These are phyloP conservation scores for Helicoverpa zea DNA, from an alignment of 1,140 invertebrate genomes.

Conservation along the genomic window DNA sequence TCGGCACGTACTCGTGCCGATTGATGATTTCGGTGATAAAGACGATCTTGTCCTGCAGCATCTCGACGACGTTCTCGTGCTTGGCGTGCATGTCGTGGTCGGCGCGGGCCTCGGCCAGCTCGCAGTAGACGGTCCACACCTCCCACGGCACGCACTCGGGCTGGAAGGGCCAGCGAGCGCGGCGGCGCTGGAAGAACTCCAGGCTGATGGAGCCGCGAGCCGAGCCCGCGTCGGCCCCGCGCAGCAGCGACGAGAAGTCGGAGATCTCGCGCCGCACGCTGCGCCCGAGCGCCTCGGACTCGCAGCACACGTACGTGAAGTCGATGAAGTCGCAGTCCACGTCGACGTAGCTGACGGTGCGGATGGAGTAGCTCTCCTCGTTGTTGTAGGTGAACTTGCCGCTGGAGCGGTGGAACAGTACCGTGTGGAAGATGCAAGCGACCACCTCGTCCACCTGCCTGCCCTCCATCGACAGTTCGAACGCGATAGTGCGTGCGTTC, in stretches of 20 bases:
- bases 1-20: slow-evolving; percentile 97
- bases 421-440: slow-evolving; percentile 97
- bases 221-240: slow-evolving; percentile 90
- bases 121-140: slow-evolving; percentile 97
- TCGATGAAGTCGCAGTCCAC: slow-evolving; percentile 99
- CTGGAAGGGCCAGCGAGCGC: slow-evolving; percentile 95
- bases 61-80: slow-evolving; percentile 96
- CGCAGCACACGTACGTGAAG: slow-evolving; percentile 98
- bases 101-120: slow-evolving; percentile 94
- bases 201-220: slow-evolving; percentile 94
- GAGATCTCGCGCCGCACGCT: slow-evolving; percentile 94
- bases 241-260: slow-evolving; percentile 94
- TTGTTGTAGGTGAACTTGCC: slow-evolving; percentile 98
- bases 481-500: slow-evolving; percentile 96
- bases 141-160: slow-evolving; percentile 98
- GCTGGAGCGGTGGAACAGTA: slow-evolving; percentile 97
- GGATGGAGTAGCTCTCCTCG: slow-evolving; percentile 97
- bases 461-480: slow-evolving; percentile 96
- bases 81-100: slow-evolving; percentile 96
- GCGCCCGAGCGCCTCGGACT: slow-evolving; percentile 92
- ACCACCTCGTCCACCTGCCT: slow-evolving; percentile 98
- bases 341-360: slow-evolving; percentile 97
- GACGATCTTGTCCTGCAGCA: slow-evolving; percentile 96
- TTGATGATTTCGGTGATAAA: slow-evolving; percentile 98
- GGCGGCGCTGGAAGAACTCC: slow-evolving; percentile 98